Evolutionary conservation across 2,113 vertebrate species (phyloP), one percentile per base, ranked within the genome.

Genomic region (Orthonyx spaldingii): DNA sequence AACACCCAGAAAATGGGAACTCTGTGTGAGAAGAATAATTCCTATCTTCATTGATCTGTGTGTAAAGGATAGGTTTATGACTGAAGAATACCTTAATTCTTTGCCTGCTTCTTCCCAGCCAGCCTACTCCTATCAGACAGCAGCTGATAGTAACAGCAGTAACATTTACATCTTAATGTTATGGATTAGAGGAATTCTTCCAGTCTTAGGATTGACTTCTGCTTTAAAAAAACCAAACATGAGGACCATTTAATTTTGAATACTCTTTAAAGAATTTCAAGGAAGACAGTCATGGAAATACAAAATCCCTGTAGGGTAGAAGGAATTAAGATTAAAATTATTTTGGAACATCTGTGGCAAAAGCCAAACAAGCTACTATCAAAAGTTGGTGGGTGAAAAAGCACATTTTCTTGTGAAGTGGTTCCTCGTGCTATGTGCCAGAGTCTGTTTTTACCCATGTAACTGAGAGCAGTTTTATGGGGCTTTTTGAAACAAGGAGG

Each of bases 241-340:
- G 32, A 66, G 10, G 52, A 59, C 44, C 28, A 42, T 64, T 70
- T 84, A 56, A 63, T 92, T 88, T 50, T 46, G 27, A 77, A 69
- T 16, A 57, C 10, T 46, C 44, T 77, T 77, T 27, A 37, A 92
- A 76, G 47, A 39, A n/a, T 71, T 81, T 77, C 27, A 56, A 88
- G 33, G 74, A 83, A 28, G 16, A 15, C 28, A 56, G 26, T 78
- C 9, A 9, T 35, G 39, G 56, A 94, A 92, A 92, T 86, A 78
- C 3, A 84, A 77, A 71, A 71, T n/a, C 44, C 70, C 46, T 42
- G 13, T n/a, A 65, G 42, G 37, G 70, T 49, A 65, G 55, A 88
- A 66, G 55, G 42, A 95, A 94, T 90, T 86, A 74, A 84, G 84
- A 86, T 80, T 79, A 41, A 95, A 90, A 88, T 63, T 87, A 11